Conservation (phyloP, 2,797 vertebrate species). For the Microctenopoma lineatum region DNA sequence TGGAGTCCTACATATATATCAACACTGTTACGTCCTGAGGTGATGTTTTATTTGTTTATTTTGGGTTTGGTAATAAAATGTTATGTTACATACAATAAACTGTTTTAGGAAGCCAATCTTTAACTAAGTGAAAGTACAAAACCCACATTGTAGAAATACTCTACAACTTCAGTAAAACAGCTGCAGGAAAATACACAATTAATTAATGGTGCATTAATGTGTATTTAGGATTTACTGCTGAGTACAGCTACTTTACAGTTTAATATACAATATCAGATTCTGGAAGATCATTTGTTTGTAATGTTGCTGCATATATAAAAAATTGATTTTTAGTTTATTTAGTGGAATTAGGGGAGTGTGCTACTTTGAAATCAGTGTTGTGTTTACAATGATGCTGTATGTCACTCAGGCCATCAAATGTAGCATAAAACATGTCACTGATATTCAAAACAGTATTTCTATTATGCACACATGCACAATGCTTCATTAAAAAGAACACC, state of each 20-base stretch:
- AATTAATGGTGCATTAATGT: too few relatives aligned
- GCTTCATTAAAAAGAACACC: slow-evolving; percentile 38
- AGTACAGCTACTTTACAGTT: too few relatives aligned
- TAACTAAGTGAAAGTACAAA: not conserved
- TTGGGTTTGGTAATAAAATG: not conserved
- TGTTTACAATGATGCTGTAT: too few relatives aligned
- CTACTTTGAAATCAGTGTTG: too few relatives aligned
- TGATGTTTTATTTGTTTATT: slow-evolving; percentile 23
- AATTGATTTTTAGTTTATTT: too few relatives aligned
- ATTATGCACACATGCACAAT: slow-evolving; percentile 46
- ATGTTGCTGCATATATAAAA: not conserved
- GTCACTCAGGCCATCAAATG: too few relatives aligned
- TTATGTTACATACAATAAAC: slow-evolving; percentile 7
- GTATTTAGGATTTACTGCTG: too few relatives aligned
- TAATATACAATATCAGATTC: not conserved
- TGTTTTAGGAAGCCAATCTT: not conserved
- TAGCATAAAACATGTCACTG: not conserved
- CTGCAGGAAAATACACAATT: too few relatives aligned
- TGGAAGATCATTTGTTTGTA: not conserved
- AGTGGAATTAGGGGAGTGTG: not conserved
- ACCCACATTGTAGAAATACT: too few relatives aligned
- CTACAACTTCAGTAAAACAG: too few relatives aligned
- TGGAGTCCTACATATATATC: too few relatives aligned
- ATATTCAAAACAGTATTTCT: slow-evolving; percentile 24
- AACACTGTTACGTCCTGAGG: not conserved